A percentile compares a stretch with the other conserved stretches of the same genome.
Conservation (phyloP, 2,888 invertebrate species). For the Melitaea athalia region DNA sequence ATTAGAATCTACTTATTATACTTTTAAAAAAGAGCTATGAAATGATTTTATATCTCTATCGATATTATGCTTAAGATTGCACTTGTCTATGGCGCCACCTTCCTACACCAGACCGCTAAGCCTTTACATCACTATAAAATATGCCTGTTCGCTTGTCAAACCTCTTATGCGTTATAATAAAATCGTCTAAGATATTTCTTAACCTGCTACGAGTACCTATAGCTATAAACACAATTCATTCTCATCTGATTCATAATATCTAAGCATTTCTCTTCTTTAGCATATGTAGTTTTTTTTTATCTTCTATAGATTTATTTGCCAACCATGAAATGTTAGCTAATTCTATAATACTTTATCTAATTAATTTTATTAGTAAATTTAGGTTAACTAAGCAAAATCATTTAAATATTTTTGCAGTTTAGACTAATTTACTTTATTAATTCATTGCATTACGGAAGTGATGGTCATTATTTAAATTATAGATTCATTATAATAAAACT, state of each 20-base stretch:
- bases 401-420: conserved; percentile 7
- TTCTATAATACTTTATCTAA: conserved; percentile 3
- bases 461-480: conserved; percentile 13
- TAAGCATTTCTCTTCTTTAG: neutral
- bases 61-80: conserved; percentile 39
- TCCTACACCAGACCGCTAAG: conserved; percentile 28
- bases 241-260: neutral
- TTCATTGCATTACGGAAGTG: conserved; percentile 18
- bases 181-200: conserved; percentile 24
- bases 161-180: conserved; percentile 20
- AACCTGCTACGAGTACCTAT: conserved; percentile 21
- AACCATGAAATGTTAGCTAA: conserved; percentile 1
- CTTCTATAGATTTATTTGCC: neutral
- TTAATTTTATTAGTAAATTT: conserved; percentile 12
- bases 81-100: conserved; percentile 35
- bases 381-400: conserved; percentile 10
- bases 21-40: neutral
- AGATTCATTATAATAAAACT: conserved; percentile 16
- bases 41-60: neutral
- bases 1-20: too few species aligned
- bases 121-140: conserved; percentile 26
- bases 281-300: neutral
- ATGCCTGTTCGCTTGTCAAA: conserved; percentile 17
- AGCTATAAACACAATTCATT: neutral
- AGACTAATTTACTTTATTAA: conserved; percentile 15